Percentiles rank a stretch among this genome's conserved stretches.
Evolutionary conservation across 2,797 vertebrate species (phyloP).

Genomic region (Catamblyrhynchus diadema): DNA sequence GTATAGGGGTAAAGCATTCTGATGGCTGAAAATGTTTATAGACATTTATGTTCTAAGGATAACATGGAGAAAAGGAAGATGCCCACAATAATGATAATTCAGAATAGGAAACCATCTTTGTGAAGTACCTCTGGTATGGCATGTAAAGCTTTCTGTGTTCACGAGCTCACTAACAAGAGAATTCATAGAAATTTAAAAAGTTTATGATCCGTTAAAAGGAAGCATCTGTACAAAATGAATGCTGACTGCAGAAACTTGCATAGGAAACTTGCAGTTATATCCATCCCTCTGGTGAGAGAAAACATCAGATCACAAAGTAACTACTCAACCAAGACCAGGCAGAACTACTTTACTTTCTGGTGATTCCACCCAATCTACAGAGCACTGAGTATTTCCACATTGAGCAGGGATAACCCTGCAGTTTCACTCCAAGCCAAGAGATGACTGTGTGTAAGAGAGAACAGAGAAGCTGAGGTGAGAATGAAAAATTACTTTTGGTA

Average conservation of each 20-base stretch:
- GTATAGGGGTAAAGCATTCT: neutral
- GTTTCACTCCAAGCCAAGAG: neutral
- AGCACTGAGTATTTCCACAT: neutral
- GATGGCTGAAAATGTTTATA: neutral
- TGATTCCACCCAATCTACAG: neutral
- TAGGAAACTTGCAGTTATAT: neutral
- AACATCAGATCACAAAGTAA: neutral
- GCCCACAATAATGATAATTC: neutral
- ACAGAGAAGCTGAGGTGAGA: neutral
- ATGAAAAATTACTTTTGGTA: neutral
- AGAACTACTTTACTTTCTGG: neutral
- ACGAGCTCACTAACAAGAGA: neutral
- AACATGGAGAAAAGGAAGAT: neutral
- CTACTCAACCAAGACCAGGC: neutral
- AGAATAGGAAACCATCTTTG: neutral
- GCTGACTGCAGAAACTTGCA: neutral
- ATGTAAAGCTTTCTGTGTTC: neutral
- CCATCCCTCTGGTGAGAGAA: neutral
- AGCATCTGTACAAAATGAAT: neutral
- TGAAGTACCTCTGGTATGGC: neutral
- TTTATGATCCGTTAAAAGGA: neutral
- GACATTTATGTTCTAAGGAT: neutral
- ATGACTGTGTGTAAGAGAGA: neutral
- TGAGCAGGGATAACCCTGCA: neutral
- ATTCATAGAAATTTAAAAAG: neutral